Evolutionary conservation across 2,888 invertebrate species (phyloP), one percentile per base, ranked within the genome.

Genomic region (Trachelus stipa): DNA sequence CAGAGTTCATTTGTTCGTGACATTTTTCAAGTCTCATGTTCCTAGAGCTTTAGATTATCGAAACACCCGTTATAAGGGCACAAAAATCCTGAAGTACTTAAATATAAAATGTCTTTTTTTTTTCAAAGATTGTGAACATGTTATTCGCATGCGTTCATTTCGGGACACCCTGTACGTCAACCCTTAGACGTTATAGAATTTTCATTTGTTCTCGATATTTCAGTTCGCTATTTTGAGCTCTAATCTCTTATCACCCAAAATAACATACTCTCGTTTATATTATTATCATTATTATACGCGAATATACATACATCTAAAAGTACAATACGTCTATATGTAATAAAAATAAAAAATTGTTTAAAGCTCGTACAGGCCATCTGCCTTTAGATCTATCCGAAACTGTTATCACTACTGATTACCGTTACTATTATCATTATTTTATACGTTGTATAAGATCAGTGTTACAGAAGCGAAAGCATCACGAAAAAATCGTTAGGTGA

Each of bases 351-450:
- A 73, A 73, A 34, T 30, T 15, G 23, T 34, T 34, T 34, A 73
- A 82, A 82, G 80, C 79, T 80, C 68, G 68, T 74, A 33, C 56
- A 78, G 73, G 81, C 75, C 78, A 77, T 80, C 12, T 69, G 75
- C 80, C 76, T 81, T 80, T 79, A 78, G 80, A 74, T 68, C 35
- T 71, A 74, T 75, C 1, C 35, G 40, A 15, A 35, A 12, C 35
- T 35, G 35, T 35, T 35, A 35, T 35, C 35, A 35, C 12, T 35
- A 35, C 3, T 12, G 4, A 11, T 35, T 35, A 35, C 12, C 12
- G 12, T 35, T 12, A 12, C 35, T 35, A 12, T 35, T 35, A 35
- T 35, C 35, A 35, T 12, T 35, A 35, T 35, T 35, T 3, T 35
- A 35, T 35, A 35, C 6, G 9, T 23, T 23, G 2, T 15, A 40